Conservation (phyloP, 2,113 vertebrate genomes). For the Ellobius talpinus region DNA sequence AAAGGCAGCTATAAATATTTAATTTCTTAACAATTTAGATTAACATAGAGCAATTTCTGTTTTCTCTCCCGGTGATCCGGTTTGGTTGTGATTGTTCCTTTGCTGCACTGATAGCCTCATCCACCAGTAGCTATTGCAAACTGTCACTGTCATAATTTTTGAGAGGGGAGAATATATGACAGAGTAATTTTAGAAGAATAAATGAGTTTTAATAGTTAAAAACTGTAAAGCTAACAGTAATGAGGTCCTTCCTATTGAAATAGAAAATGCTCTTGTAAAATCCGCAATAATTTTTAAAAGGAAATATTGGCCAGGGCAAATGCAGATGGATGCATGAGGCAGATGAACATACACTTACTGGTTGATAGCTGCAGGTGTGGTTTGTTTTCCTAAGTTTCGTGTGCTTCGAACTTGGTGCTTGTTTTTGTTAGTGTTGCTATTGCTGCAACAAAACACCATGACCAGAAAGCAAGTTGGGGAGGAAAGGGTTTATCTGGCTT, state of each 20-base stretch:
- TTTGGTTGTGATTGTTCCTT: not conserved
- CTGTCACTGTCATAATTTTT: not conserved
- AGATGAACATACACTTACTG: no score
- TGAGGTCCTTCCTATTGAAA: not conserved
- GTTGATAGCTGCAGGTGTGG: not conserved
- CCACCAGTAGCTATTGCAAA: not conserved
- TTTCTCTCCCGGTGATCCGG: not conserved
- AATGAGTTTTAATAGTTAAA: not conserved
- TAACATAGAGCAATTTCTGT: not conserved
- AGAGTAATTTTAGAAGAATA: not conserved
- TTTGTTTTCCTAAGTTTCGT: not conserved
- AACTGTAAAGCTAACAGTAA: not conserved
- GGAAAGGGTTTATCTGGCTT: not conserved
- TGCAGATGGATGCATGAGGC: not conserved
- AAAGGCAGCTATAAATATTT: conserved; percentile 44
- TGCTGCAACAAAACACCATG: not conserved
- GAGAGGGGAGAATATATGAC: not conserved
- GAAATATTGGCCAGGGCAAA: not conserved
- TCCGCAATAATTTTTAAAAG: not conserved
- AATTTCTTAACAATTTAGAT: not conserved
- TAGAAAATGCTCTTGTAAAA: not conserved
- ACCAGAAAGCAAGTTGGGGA: not conserved
- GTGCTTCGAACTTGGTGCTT: not conserved
- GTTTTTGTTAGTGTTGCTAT: not conserved
- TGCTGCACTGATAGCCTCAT: not conserved